Conservation (phyloP, 2,797 vertebrate species). For the Neosilurus mollespiculum region DNA sequence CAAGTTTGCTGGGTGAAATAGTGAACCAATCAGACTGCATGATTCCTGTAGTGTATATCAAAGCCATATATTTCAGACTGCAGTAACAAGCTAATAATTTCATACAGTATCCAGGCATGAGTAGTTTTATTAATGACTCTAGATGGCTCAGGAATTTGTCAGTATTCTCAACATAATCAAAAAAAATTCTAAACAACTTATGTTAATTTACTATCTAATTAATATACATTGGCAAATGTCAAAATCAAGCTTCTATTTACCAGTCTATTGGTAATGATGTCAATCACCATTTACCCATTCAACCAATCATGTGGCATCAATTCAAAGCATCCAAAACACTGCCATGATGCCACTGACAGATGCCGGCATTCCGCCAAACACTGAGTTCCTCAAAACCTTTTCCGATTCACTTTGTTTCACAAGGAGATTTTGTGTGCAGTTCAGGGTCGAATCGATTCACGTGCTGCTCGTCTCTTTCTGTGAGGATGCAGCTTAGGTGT, state of each 20-base stretch:
- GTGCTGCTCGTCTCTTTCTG: too few relatives aligned
- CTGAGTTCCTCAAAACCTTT: too few relatives aligned
- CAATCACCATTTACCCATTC: not conserved
- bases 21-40: too few relatives aligned
- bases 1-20: too few relatives aligned
- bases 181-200: not conserved
- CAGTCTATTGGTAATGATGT: not conserved
- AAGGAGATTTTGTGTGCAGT: too few relatives aligned
- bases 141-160: not conserved
- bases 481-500: too few relatives aligned
- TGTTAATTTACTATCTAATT: not conserved
- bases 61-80: not conserved
- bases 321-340: too few relatives aligned
- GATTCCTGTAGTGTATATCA: too few relatives aligned
- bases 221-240: not conserved
- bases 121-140: not conserved
- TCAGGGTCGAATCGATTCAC: too few relatives aligned
- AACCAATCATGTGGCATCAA: not conserved
- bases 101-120: not conserved
- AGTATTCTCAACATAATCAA: not conserved
- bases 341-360: too few relatives aligned
- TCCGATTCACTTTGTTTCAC: too few relatives aligned
- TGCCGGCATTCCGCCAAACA: too few relatives aligned
- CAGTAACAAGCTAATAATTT: not conserved
- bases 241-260: not conserved